A percentile compares a stretch with the other conserved stretches of the same genome.
Evolutionary conservation across 2,113 vertebrate species (phyloP).

Genomic region (Cervus canadensis): DNA sequence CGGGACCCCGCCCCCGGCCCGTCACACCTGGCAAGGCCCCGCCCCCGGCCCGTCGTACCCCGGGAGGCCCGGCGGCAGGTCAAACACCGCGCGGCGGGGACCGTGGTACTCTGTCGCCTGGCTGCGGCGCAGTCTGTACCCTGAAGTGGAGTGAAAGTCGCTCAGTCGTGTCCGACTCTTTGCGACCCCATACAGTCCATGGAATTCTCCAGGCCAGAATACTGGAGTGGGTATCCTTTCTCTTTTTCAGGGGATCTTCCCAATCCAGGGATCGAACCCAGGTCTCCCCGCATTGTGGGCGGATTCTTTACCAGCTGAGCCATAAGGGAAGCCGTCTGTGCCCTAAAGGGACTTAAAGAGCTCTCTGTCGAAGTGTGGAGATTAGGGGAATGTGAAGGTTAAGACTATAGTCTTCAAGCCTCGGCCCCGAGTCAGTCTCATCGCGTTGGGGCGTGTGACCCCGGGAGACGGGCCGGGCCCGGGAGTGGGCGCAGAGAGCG

Average conservation of each 20-base stretch:
- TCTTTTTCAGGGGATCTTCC: not conserved
- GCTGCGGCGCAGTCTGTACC: not conserved
- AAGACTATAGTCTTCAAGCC: not conserved
- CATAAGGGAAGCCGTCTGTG: not conserved
- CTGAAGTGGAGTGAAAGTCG: not conserved
- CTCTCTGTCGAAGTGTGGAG: not conserved
- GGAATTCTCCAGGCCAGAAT: not conserved
- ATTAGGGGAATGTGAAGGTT: not conserved
- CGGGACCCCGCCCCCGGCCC: too few relatives aligned
- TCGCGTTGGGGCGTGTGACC: not conserved
- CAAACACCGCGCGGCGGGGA: too few relatives aligned
- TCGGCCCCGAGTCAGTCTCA: accelerated
- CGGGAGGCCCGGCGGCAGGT: too few relatives aligned
- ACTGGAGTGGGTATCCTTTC: not conserved
- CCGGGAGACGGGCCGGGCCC: accelerated
- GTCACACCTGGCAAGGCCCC: too few relatives aligned
- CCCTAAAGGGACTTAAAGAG: too few relatives aligned
- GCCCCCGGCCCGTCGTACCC: too few relatives aligned
- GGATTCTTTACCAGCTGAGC: not conserved
- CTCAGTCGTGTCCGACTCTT: not conserved
- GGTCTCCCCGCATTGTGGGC: not conserved
- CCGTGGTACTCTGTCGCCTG: too few relatives aligned
- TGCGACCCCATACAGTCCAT: not conserved
- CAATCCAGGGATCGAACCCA: not conserved
- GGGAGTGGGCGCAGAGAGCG: not conserved